Evolutionary conservation across 2,888 invertebrate species (phyloP).

Genomic region (Steinernema scapterisci): DNA sequence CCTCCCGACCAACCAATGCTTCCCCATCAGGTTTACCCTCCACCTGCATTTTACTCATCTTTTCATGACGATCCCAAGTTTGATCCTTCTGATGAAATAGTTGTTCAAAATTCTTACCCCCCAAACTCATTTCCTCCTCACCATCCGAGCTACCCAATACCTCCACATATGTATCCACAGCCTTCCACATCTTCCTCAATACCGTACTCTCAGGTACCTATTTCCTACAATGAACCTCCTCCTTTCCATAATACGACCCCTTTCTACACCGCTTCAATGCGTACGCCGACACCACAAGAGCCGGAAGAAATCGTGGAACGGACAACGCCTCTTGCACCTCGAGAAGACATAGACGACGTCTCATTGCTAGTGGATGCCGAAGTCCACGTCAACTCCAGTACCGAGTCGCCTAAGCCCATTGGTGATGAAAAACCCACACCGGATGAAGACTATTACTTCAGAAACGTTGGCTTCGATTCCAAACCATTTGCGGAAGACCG

Average conservation of each 20-base stretch:
- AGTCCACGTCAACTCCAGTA: neutral
- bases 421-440: neutral
- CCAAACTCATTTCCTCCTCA: neutral
- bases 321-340: neutral
- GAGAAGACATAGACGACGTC: slow-evolving; percentile 1
- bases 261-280: neutral
- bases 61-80: neutral
- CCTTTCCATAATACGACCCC: neutral
- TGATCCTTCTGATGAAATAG: neutral
- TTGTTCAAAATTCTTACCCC: neutral
- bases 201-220: neutral
- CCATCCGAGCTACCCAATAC: neutral
- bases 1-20: no score
- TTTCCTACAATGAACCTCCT: neutral
- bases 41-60: neutral
- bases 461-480: neutral
- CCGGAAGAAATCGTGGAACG: neutral
- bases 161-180: neutral
- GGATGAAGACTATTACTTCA: neutral
- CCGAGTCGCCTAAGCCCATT: neutral
- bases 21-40: no score
- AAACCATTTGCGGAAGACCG: neutral
- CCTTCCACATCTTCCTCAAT: neutral
- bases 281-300: neutral
- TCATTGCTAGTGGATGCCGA: neutral